phyloP scores from a whole-genome alignment of 30 jellyfish, hydroid and myxozoan species.

The Nemopilema nomurai region DNA sequence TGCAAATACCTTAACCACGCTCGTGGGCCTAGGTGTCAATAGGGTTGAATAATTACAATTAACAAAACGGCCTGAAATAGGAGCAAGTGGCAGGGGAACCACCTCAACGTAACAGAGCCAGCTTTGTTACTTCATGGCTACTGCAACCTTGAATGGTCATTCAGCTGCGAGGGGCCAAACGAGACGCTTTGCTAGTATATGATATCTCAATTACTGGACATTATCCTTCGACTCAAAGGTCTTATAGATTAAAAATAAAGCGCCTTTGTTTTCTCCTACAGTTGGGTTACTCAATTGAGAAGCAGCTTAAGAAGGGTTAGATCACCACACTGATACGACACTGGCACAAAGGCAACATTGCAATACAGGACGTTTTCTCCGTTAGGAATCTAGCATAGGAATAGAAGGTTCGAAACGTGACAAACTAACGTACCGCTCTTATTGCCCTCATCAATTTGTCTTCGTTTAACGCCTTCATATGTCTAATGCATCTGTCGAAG shows the following conservation, averaged over 20 bases:
- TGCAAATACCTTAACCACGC: neutral
- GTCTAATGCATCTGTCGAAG: too few species aligned
- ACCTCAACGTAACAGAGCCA: neutral
- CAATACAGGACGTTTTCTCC: neutral
- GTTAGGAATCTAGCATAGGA: too few species aligned
- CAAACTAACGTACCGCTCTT: too few species aligned
- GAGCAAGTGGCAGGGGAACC: neutral
- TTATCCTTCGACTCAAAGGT: slow-evolving; percentile 4
- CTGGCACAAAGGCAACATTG: neutral
- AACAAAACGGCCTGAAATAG: neutral
- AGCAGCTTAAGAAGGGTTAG: neutral
- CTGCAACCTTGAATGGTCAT: neutral
- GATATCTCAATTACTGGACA: slow-evolving; percentile 26
- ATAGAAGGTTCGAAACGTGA: too few species aligned
- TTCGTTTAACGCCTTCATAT: too few species aligned
- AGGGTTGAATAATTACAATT: neutral
- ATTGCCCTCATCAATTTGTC: too few species aligned
- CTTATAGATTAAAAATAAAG: slow-evolving; percentile 10
- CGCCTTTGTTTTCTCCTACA: neutral
- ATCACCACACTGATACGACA: neutral
- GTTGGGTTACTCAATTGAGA: neutral
- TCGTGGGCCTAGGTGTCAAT: neutral
- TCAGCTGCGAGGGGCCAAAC: neutral
- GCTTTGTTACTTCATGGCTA: neutral
- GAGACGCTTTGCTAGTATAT: neutral